phyloP scores from a whole-genome alignment of 2,797 vertebrate genomes.

The Staurois parvus region DNA sequence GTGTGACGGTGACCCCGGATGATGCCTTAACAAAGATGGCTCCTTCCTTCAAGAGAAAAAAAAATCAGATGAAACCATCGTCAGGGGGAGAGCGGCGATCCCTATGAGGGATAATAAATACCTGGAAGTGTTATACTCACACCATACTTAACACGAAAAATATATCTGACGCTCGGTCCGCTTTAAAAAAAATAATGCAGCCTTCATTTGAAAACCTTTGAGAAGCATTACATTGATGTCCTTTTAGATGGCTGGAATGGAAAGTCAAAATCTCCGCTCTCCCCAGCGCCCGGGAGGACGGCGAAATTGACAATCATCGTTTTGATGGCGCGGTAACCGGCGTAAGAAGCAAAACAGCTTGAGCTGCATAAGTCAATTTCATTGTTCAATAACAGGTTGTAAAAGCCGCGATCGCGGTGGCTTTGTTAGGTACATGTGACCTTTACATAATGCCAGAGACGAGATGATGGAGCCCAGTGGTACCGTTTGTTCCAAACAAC shows the following conservation, averaged over 20 bases:
- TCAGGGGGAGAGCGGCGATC: too few species aligned
- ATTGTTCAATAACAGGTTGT: conserved; percentile 60
- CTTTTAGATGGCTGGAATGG: conserved; percentile 4
- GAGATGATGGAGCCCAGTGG: conserved; percentile 27
- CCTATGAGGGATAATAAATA: too few species aligned
- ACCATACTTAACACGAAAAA: too few species aligned
- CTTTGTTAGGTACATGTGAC: conserved; percentile 53
- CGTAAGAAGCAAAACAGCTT: conserved; percentile 33
- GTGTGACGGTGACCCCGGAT: too few species aligned
- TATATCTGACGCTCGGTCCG: too few species aligned
- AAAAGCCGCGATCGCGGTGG: conserved; percentile 48
- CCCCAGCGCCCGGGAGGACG: neutral
- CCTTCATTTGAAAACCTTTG: too few species aligned
- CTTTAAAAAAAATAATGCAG: too few species aligned
- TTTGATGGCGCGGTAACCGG: conserved; percentile 37
- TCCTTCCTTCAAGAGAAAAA: too few species aligned
- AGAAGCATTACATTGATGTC: conserved; percentile 5
- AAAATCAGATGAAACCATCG: too few species aligned
- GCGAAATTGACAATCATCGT: conserved; percentile 11
- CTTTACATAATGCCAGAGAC: conserved; percentile 42
- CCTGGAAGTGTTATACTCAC: too few species aligned
- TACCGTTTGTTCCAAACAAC: conserved; percentile 15
- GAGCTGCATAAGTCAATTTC: conserved; percentile 59
- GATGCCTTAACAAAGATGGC: too few species aligned
- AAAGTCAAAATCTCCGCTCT: neutral